phyloP scores from a whole-genome alignment of 2,888 invertebrate species.

The Philopedon plagiatum region DNA sequence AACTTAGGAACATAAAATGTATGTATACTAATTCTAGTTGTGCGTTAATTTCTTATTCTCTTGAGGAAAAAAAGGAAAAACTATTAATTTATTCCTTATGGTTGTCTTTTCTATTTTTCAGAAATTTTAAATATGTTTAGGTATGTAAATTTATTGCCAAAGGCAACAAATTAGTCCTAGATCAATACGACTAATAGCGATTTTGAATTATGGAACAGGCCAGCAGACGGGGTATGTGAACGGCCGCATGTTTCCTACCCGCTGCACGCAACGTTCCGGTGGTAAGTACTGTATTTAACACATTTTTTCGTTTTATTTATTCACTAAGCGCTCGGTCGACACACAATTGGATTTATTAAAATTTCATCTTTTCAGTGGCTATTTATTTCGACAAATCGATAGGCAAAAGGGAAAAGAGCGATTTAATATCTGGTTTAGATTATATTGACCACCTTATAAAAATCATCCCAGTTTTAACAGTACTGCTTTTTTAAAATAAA shows the following conservation, averaged over 20 bases:
- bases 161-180: conserved; percentile 38
- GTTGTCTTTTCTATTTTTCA: too few relatives aligned
- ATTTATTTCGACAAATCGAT: conserved; percentile 10
- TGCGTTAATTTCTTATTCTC: too few relatives aligned
- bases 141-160: conserved; percentile 32
- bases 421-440: neutral
- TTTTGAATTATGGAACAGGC: conserved; percentile 60
- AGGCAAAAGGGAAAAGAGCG: neutral
- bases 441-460: too few relatives aligned
- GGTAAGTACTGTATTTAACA: conserved; percentile 51
- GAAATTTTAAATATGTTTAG: neutral
- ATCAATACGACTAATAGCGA: conserved; percentile 61
- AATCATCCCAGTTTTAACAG: too few relatives aligned
- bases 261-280: conserved; percentile 56
- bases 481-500: too few relatives aligned
- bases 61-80: too few relatives aligned
- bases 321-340: conserved; percentile 40
- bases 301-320: conserved; percentile 49
- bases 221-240: conserved; percentile 59
- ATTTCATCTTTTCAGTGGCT: conserved; percentile 6
- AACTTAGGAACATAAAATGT: too few relatives aligned
- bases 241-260: conserved; percentile 56
- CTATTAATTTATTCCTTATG: too few relatives aligned
- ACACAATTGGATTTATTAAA: conserved; percentile 42
- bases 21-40: too few relatives aligned